Evolutionary conservation across 2,888 invertebrate genomes (phyloP).

Genomic region (Peribatodes rhomboidaria): DNA sequence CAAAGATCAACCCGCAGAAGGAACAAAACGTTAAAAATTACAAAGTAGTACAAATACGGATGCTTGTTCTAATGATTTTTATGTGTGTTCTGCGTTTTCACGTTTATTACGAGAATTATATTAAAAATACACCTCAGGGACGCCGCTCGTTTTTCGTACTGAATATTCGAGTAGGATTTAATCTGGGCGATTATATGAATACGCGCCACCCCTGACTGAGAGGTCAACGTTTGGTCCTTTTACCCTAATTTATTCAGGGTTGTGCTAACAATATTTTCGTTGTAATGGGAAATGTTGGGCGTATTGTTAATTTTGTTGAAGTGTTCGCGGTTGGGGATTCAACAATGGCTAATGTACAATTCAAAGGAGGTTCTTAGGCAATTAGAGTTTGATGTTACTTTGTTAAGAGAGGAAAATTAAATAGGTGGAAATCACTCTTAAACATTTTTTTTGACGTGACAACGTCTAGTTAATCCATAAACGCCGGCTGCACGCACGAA

Average conservation of each 20-base stretch:
- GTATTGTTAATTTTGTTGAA: conserved; percentile 42
- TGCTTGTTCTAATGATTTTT: conserved; percentile 38
- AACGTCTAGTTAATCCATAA: too few species aligned
- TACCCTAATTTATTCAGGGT: conserved; percentile 48
- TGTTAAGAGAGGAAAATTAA: too few species aligned
- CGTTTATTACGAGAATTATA: conserved; percentile 44
- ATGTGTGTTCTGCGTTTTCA: conserved; percentile 36
- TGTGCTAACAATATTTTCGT: conserved; percentile 46
- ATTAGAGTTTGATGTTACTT: conserved; percentile 12
- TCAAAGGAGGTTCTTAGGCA: conserved; percentile 22
- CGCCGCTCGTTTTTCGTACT: conserved; percentile 50
- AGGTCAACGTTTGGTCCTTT: conserved; percentile 43
- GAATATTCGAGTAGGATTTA: conserved; percentile 62
- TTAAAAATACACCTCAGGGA: conserved; percentile 53
- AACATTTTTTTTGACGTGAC: background rate
- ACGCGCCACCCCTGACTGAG: conserved; percentile 44
- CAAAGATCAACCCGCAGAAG: conserved; percentile 22
- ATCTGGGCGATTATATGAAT: conserved; percentile 61
- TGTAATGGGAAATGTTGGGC: conserved; percentile 40
- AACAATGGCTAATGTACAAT: conserved; percentile 26
- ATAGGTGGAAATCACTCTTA: background rate
- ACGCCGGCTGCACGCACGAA: too few species aligned
- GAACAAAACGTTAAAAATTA: conserved; percentile 18
- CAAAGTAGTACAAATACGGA: conserved; percentile 24
- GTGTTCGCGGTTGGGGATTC: conserved; percentile 30